These are phyloP conservation scores for Petrocephalus zakoni DNA, from an alignment of 2,113 vertebrate genomes.

Conservation along the genomic window DNA sequence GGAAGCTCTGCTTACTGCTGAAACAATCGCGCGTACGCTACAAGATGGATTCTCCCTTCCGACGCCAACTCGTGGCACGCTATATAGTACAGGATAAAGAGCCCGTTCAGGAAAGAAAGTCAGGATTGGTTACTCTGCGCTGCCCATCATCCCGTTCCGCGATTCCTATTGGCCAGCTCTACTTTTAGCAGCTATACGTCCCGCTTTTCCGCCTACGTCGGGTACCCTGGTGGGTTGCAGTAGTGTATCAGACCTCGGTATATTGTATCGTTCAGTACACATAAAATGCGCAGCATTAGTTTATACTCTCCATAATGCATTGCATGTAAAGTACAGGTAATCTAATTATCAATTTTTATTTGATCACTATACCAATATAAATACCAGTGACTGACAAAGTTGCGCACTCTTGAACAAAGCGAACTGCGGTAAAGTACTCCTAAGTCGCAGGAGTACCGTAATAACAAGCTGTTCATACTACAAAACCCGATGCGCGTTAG, in stretches of 20 bases:
- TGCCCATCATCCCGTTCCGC: conserved; percentile 31
- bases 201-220: not conserved
- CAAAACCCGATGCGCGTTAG: not conserved
- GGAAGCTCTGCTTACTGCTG: conserved; percentile 8
- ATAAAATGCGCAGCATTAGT: not conserved
- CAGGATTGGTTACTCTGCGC: conserved; percentile 35
- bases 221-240: not conserved
- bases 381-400: not conserved
- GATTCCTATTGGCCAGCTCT: not conserved
- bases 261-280: not conserved
- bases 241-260: not conserved
- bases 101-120: conserved; percentile 30
- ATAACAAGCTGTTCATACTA: not conserved
- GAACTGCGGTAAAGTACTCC: not conserved
- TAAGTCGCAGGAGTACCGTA: no score
- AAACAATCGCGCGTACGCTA: conserved; percentile 50
- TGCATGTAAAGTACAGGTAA: not conserved
- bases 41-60: conserved; percentile 66
- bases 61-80: conserved; percentile 63
- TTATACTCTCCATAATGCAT: not conserved
- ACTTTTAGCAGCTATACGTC: not conserved
- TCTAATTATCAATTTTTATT: not conserved
- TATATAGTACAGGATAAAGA: conserved; percentile 61
- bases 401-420: not conserved
- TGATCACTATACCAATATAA: not conserved